Percentiles rank a stretch among this genome's conserved stretches.
phyloP scores from a whole-genome alignment of 2,888 invertebrate species.

The Rotaria magnacalcarata region DNA sequence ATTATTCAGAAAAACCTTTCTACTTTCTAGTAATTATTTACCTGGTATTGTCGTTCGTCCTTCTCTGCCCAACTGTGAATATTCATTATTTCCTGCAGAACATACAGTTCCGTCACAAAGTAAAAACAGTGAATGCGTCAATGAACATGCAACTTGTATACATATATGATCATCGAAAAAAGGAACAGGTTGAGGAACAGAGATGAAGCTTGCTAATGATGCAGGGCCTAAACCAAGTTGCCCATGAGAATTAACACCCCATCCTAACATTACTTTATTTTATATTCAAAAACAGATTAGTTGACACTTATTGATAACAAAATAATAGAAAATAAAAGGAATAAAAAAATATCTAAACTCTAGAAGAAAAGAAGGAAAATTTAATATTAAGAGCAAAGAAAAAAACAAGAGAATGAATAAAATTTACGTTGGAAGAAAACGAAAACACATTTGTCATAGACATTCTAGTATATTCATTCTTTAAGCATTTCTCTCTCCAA shows the following conservation, averaged over 20 bases:
- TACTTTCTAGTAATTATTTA: not conserved
- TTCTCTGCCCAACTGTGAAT: conserved; percentile 77
- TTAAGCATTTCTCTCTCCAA: not conserved
- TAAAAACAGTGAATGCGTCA: conserved; percentile 75
- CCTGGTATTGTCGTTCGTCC: conserved; percentile 39
- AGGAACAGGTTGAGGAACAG: not conserved
- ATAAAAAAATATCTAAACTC: not conserved
- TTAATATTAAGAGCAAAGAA: not conserved
- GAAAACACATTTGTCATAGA: not conserved
- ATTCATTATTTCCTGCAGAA: conserved; percentile 87
- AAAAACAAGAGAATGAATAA: not conserved
- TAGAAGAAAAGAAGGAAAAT: not conserved
- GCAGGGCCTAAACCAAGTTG: conserved; percentile 74
- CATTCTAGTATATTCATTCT: not conserved
- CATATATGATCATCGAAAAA: conserved; percentile 28
- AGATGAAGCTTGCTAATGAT: conserved; percentile 64
- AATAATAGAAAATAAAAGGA: not conserved
- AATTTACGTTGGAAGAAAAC: not conserved
- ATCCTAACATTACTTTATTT: conserved; percentile 59
- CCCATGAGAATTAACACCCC: conserved; percentile 74
- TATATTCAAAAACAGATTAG: no score
- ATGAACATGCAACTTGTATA: conserved; percentile 68
- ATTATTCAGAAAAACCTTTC: not conserved
- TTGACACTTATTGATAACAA: not conserved
- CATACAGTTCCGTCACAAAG: conserved; percentile 74